A percentile compares a stretch with the other conserved stretches of the same genome.
phyloP scores from a whole-genome alignment of 2,113 vertebrate genomes.

The Puffinus mauretanicus region DNA sequence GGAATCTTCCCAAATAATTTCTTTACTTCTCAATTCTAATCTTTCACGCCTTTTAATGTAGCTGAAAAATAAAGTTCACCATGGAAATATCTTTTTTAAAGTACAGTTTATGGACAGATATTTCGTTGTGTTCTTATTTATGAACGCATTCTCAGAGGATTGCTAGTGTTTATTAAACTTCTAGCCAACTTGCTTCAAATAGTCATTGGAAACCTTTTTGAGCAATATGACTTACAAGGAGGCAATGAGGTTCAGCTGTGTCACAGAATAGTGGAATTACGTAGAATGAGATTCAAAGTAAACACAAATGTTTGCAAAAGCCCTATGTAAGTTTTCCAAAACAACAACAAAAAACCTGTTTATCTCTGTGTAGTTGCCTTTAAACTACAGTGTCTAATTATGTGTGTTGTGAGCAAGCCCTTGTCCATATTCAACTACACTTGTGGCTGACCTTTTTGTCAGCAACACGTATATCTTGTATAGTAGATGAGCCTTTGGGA shows the following conservation, averaged over 20 bases:
- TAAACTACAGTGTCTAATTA: background rate
- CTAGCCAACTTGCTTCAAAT: slow-evolving; percentile 2
- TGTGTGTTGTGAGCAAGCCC: background rate
- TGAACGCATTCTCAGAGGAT: slow-evolving; percentile 37
- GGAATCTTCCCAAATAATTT: slow-evolving; percentile 52
- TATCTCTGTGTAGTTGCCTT: background rate
- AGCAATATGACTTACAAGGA: background rate
- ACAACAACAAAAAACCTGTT: background rate
- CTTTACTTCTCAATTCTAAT: slow-evolving; percentile 61
- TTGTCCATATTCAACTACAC: accelerated
- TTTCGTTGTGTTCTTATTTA: slow-evolving; percentile 49
- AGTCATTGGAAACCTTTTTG: slow-evolving; percentile 24
- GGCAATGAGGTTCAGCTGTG: background rate
- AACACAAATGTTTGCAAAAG: background rate
- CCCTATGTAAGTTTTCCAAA: background rate
- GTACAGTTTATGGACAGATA: slow-evolving; percentile 53
- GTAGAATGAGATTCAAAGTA: background rate
- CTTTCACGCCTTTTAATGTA: slow-evolving; percentile 54
- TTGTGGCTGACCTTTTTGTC: background rate
- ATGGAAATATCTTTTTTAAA: slow-evolving; percentile 61
- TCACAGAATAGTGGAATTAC: background rate
- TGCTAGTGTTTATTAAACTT: slow-evolving; percentile 55
- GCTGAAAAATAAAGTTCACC: slow-evolving; percentile 60
- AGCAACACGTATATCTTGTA: background rate
- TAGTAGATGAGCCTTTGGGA: background rate